Evolutionary conservation across 2,888 invertebrate genomes (phyloP).

Genomic region (Leptinotarsa rubiginosa): DNA sequence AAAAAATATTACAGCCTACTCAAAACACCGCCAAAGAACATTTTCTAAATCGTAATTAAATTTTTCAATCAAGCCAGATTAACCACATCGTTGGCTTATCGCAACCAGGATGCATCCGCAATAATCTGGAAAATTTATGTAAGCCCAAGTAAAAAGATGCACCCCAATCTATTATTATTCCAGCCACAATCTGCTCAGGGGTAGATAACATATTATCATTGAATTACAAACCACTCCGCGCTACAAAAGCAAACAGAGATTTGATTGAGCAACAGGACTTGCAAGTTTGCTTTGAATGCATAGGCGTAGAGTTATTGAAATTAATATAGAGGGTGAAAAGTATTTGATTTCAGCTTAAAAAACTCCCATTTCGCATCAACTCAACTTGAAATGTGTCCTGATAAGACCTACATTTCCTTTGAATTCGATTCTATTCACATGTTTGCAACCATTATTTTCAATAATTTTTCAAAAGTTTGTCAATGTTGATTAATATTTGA

Average conservation of each 20-base stretch:
- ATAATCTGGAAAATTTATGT: slow-evolving; percentile 57
- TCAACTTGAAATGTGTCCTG: no score
- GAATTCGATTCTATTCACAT: no score
- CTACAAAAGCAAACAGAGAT: slow-evolving; percentile 57
- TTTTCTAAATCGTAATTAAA: slow-evolving; percentile 22
- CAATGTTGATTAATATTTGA: no score
- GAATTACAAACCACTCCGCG: slow-evolving; percentile 60
- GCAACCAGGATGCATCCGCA: slow-evolving; percentile 41
- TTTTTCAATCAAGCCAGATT: slow-evolving; percentile 41
- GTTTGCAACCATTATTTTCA: no score
- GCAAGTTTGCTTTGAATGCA: slow-evolving; percentile 32
- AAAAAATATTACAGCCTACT: not conserved
- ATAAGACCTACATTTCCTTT: no score
- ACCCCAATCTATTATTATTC: slow-evolving; percentile 57
- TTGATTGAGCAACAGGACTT: slow-evolving; percentile 38
- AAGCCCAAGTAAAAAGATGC: slow-evolving; percentile 53
- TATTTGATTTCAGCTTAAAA: no score
- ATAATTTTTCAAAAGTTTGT: no score
- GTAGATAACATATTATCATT: slow-evolving; percentile 63
- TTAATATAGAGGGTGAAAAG: no score
- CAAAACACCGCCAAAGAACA: not conserved
- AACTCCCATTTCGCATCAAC: no score
- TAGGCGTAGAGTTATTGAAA: slow-evolving; percentile 21
- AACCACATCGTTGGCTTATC: slow-evolving; percentile 35
- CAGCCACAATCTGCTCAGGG: slow-evolving; percentile 61